Evolutionary conservation across 2,113 vertebrate genomes (phyloP), one percentile per base, ranked within the genome.

Genomic region (Accipiter virgatus): DNA sequence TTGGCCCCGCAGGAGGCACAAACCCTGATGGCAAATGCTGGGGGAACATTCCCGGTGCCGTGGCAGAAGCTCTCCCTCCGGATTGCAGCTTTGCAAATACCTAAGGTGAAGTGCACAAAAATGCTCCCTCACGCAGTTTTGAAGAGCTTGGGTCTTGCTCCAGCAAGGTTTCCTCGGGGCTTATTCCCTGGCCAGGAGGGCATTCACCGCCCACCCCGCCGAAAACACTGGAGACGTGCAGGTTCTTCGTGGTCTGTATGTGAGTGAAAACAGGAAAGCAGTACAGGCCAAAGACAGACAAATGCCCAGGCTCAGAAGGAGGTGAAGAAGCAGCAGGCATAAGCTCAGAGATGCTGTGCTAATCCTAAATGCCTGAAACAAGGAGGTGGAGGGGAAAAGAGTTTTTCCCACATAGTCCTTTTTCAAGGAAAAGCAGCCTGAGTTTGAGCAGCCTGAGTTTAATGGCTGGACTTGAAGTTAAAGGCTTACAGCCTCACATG

Each of bases 11-110:
- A 2, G 42, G 38, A 80, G 66, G 27, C 43, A 86, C 45, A 63
- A 67, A 48, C 36, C 31, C 71, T 38, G 58, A 26, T 10, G 29
- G 48, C 74, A 72, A 27, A 45, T 1, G 5, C 27, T 0, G 1
- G 29, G 36, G 20, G 2, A 4, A 21, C 19, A 5, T 72, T 66
- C 34, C 0, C 2, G 7, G 32, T 5, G 3, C 9, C 6, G 50
- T 2, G 4, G 42, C 43, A 79, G 84, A 47, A 74, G 31, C 40
- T 89, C 16, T 79, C 40, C 32, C 20, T 45, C n/a, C 3, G 1
- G 43, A 56, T 25, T 38, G 31, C 68, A 65, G 65, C 56, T 89
- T 72, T 65, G 38, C 75, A 75, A 63, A 43, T 31, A 68, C 20
- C 53, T 55, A 53, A 45, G 40, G 74, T 66, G 62, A 79, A 88